These are phyloP conservation scores for Bubalus kerabau DNA, from an alignment of 2,113 vertebrate genomes.

Conservation along the genomic window DNA sequence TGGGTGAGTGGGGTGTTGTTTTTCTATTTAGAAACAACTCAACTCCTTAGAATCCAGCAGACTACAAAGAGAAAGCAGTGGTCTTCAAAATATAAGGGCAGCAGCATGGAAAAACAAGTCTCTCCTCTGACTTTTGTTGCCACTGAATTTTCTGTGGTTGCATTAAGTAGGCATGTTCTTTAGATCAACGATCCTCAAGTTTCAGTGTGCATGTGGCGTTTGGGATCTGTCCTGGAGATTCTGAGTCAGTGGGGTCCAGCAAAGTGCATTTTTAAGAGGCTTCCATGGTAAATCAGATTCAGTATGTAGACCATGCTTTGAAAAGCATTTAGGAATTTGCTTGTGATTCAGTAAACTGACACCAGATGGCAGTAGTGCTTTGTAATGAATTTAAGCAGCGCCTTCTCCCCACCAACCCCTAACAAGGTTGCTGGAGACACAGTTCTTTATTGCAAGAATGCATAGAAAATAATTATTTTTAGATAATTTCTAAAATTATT, in stretches of 20 bases:
- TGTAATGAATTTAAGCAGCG: neutral
- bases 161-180: neutral
- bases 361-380: constrained; percentile 56
- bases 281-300: neutral
- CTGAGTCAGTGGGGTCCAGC: neutral
- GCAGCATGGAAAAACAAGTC: neutral
- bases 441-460: neutral
- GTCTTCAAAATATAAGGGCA: neutral
- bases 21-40: neutral
- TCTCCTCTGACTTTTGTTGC: neutral
- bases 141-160: constrained; percentile 4
- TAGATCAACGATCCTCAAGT: neutral
- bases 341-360: neutral
- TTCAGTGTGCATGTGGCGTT: neutral
- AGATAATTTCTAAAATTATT: constrained; percentile 5
- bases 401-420: neutral
- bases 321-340: neutral
- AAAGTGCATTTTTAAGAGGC: neutral
- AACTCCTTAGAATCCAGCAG: neutral
- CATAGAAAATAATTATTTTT: neutral
- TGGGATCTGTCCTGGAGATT: neutral
- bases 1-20: neutral
- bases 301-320: neutral
- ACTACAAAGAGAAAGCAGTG: neutral
- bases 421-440: neutral